These are phyloP conservation scores for Drosophila ogumai DNA, from an alignment of 1,140 invertebrate genomes.

Conservation along the genomic window DNA sequence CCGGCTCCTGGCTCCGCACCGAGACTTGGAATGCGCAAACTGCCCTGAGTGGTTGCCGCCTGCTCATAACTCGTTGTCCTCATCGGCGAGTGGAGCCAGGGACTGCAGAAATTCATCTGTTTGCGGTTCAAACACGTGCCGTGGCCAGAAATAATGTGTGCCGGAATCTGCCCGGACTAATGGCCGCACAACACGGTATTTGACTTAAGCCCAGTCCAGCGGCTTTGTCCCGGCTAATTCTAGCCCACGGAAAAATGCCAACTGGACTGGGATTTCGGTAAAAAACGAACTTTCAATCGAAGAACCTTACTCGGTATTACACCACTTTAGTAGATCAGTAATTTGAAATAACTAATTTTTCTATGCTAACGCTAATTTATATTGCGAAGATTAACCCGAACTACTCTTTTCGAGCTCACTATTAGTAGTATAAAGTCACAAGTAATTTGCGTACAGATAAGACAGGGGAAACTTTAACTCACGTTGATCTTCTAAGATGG, in stretches of 20 bases:
- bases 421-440: too few species aligned
- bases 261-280: background rate
- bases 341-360: too few species aligned
- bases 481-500: too few species aligned
- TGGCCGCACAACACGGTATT: conserved; percentile 53
- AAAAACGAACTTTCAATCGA: background rate
- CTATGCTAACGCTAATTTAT: too few species aligned
- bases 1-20: background rate
- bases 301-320: background rate
- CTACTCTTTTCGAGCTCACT: background rate
- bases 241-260: conserved; percentile 11
- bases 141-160: conserved; percentile 71
- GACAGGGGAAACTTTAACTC: too few species aligned
- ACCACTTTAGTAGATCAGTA: background rate
- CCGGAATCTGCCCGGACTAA: conserved; percentile 68
- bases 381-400: background rate
- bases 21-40: conserved; percentile 50
- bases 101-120: conserved; percentile 80
- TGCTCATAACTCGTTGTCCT: conserved; percentile 74
- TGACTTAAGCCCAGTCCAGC: conserved; percentile 45
- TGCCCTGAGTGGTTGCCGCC: conserved; percentile 63
- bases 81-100: conserved; percentile 35
- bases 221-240: background rate
- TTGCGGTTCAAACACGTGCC: conserved; percentile 78
- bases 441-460: too few species aligned